A percentile compares a stretch with the other conserved stretches of the same genome.
Conservation (phyloP, 2,113 vertebrate genomes). For the Pluvialis apricaria region DNA sequence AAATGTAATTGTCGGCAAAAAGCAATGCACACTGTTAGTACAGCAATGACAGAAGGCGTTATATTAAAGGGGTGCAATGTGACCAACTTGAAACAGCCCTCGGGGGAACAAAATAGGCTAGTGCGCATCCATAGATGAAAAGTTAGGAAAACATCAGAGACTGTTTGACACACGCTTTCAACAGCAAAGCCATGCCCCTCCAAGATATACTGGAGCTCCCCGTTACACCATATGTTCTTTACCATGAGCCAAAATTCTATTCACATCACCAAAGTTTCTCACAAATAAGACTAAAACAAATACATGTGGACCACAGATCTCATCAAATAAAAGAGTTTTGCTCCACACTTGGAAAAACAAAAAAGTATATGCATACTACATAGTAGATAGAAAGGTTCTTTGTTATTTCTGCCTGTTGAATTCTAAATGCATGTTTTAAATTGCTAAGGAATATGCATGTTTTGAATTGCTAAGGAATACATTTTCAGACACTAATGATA, state of each 20-base stretch:
- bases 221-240: rapidly evolving
- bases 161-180: neutral
- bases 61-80: neutral
- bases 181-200: neutral
- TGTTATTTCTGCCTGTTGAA: neutral
- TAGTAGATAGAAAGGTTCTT: neutral
- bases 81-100: neutral
- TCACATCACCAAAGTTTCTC: neutral
- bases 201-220: neutral
- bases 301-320: neutral
- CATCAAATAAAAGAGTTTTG: neutral
- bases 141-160: neutral
- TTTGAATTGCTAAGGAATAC: neutral
- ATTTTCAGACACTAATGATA: neutral
- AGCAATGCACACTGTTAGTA: neutral
- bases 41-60: neutral
- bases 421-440: neutral
- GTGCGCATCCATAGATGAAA: neutral
- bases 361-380: too few species aligned
- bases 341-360: neutral
- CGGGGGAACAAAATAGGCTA: neutral
- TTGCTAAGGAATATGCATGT: neutral
- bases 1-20: neutral
- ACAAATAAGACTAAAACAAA: neutral
- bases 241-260: neutral